phyloP scores from a whole-genome alignment of 2,888 invertebrate genomes.

The Cataglyphis cursor region DNA sequence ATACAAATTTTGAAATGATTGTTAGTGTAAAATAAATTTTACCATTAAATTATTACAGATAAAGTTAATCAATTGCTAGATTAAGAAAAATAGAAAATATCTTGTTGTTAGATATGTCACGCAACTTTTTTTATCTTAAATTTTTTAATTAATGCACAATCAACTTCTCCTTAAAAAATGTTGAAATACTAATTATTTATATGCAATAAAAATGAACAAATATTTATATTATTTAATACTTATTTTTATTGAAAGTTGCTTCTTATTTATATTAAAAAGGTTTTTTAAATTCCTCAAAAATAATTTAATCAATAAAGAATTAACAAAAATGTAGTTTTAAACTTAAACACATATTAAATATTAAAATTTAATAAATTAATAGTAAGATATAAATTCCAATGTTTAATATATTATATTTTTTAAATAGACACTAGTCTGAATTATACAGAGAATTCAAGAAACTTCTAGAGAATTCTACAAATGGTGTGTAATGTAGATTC shows the following conservation, averaged over 20 bases:
- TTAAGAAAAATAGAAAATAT: neutral
- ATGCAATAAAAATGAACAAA: neutral
- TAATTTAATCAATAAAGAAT: neutral
- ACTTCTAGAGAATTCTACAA: neutral
- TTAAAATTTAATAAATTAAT: neutral
- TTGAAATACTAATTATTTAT: neutral
- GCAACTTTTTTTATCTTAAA: neutral
- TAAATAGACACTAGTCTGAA: neutral
- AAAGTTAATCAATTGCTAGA: neutral
- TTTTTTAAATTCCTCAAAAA: neutral
- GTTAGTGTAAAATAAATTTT: neutral
- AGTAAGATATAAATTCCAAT: neutral
- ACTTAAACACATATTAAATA: neutral
- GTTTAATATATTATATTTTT: slow-evolving; percentile 2
- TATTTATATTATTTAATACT: neutral
- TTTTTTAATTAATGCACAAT: neutral
- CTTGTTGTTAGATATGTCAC: neutral
- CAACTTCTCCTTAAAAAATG: neutral
- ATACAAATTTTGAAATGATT: neutral
- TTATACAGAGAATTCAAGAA: slow-evolving; percentile 12
- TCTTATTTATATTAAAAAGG: neutral
- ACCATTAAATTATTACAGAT: neutral
- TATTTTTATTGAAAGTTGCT: neutral
- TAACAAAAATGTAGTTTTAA: neutral
- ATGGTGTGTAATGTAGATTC: neutral